A percentile compares a stretch with the other conserved stretches of the same genome.
These are phyloP conservation scores for Bembecia ichneumoniformis DNA, from an alignment of 2,888 invertebrate species.

Conservation along the genomic window DNA sequence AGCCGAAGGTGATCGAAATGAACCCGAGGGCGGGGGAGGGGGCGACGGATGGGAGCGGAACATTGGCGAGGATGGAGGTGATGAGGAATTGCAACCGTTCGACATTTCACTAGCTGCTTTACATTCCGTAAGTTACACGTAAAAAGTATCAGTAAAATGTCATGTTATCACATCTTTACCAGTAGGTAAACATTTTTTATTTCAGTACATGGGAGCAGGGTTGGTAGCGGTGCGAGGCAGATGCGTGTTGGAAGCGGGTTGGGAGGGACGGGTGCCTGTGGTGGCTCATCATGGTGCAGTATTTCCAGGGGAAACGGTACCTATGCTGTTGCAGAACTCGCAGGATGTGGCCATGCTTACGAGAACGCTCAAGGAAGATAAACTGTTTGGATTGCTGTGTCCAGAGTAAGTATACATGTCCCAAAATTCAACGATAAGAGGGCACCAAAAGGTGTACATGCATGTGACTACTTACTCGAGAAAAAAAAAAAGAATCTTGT, in stretches of 20 bases:
- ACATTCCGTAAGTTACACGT: constrained; percentile 40
- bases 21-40: constrained; percentile 2
- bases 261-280: constrained; percentile 45
- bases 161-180: background rate
- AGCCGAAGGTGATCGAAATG: constrained; percentile 3
- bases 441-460: too few relatives aligned
- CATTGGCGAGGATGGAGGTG: constrained; percentile 17
- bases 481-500: too few relatives aligned
- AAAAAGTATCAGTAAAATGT: too few relatives aligned
- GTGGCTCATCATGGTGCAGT: constrained; percentile 45
- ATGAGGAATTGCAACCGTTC: constrained; percentile 36
- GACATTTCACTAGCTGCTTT: constrained; percentile 52
- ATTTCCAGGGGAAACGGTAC: constrained; percentile 65
- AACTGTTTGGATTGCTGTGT: constrained; percentile 54
- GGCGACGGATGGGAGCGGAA: constrained; percentile 2
- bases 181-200: background rate
- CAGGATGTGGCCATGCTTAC: constrained; percentile 28
- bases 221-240: constrained; percentile 40
- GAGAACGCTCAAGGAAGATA: constrained; percentile 29
- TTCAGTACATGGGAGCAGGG: constrained; percentile 51
- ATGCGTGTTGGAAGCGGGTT: constrained; percentile 49
- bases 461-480: too few relatives aligned
- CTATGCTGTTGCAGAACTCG: constrained; percentile 43
- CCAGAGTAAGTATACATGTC: constrained; percentile 37
- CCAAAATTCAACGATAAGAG: too few relatives aligned